Percentiles rank a stretch among this genome's conserved stretches.
phyloP scores from a whole-genome alignment of 2,888 invertebrate genomes.

The Tenodera sinensis region DNA sequence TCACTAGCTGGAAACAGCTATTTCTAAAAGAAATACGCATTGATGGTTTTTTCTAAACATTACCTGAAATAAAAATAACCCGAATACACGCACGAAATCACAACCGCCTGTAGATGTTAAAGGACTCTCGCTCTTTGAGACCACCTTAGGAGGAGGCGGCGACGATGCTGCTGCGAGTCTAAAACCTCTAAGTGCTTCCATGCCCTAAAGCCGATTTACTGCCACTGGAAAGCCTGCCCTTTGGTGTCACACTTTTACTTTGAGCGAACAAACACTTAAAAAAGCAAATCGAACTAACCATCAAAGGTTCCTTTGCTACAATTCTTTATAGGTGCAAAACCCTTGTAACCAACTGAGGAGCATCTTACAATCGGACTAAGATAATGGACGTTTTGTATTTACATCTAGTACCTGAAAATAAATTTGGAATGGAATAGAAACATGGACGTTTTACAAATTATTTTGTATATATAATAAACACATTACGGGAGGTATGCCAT shows the following conservation, averaged over 20 bases:
- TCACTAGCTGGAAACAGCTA: no score
- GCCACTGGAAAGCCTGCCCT: neutral
- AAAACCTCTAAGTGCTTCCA: neutral
- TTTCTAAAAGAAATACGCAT: no score
- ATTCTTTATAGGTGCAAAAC: neutral
- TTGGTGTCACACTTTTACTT: neutral
- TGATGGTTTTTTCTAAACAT: neutral
- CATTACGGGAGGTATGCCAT: no score
- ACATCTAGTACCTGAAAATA: no score
- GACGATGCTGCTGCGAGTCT: neutral
- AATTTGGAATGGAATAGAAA: no score
- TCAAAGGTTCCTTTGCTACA: neutral
- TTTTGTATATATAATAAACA: no score
- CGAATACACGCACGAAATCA: neutral
- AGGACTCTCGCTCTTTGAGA: neutral
- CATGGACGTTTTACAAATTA: no score
- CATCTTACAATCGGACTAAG: no score
- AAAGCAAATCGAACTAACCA: neutral
- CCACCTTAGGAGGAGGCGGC: neutral
- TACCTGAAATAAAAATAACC: neutral
- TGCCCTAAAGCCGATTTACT: neutral
- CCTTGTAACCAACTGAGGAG: no score
- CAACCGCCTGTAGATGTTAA: neutral
- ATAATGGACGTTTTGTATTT: no score
- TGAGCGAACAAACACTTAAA: neutral